A percentile compares a stretch with the other conserved stretches of the same genome.
phyloP scores from a whole-genome alignment of 2,888 invertebrate species.

The Ormyrus pomaceus region DNA sequence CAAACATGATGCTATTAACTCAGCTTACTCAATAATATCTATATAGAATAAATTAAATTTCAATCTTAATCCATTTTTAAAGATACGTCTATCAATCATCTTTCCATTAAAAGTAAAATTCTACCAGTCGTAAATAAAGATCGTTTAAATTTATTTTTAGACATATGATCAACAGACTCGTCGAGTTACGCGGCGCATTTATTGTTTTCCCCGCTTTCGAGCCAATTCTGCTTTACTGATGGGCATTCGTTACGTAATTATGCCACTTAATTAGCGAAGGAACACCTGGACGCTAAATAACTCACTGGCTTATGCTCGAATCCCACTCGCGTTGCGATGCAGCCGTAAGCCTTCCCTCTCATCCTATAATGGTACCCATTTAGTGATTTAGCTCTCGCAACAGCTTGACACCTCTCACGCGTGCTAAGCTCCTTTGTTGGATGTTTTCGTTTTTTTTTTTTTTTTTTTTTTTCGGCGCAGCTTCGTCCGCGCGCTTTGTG shows the following conservation, averaged over 20 bases:
- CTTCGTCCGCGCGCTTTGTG: background rate
- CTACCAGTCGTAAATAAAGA: too few relatives aligned
- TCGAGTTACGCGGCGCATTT: background rate
- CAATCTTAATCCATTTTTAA: too few relatives aligned
- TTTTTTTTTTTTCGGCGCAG: background rate
- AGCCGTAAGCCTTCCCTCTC: background rate
- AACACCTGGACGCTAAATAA: slow-evolving; percentile 62
- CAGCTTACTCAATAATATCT: too few relatives aligned
- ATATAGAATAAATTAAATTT: too few relatives aligned
- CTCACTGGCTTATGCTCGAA: slow-evolving; percentile 53
- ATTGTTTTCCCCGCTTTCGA: background rate
- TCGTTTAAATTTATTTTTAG: too few relatives aligned
- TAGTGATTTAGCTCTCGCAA: slow-evolving; percentile 49
- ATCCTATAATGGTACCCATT: background rate
- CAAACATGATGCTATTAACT: too few relatives aligned
- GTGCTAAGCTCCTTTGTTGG: slow-evolving; percentile 10
- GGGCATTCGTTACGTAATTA: slow-evolving; percentile 60
- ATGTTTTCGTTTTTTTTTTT: too few relatives aligned
- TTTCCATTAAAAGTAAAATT: too few relatives aligned
- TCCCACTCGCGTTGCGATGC: background rate
- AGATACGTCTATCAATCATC: too few relatives aligned
- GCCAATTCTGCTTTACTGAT: slow-evolving; percentile 18
- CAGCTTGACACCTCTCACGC: slow-evolving; percentile 38
- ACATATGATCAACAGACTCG: too few relatives aligned
- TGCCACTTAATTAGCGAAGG: slow-evolving; percentile 61